These are phyloP conservation scores for Pammene fasciana DNA, from an alignment of 2,888 invertebrate genomes.

Conservation along the genomic window DNA sequence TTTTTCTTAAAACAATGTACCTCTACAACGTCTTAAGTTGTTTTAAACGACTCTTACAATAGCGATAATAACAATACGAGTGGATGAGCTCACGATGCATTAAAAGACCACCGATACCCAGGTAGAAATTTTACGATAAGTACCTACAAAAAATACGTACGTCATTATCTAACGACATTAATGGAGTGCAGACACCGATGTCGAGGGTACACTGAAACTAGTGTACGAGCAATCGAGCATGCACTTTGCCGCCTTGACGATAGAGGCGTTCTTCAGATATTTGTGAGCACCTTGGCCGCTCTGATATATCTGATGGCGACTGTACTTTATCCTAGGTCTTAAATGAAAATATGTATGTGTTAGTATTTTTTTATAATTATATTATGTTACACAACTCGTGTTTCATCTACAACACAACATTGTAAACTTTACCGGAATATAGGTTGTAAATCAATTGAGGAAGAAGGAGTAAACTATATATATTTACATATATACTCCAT, in stretches of 20 bases:
- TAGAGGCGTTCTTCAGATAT: too few species aligned
- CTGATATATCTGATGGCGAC: too few species aligned
- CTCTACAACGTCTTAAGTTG: not conserved
- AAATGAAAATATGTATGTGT: too few species aligned
- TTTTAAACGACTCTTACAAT: conserved; percentile 3
- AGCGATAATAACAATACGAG: conserved; percentile 6
- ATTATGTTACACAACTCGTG: too few species aligned
- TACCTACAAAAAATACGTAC: conserved; percentile 11
- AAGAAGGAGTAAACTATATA: too few species aligned
- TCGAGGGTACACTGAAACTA: not conserved
- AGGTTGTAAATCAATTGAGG: too few species aligned
- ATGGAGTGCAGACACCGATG: conserved; percentile 8
- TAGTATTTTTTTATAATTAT: too few species aligned
- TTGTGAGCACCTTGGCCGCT: too few species aligned
- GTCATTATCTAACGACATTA: conserved; percentile 8
- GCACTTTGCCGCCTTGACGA: too few species aligned
- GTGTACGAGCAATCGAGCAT: not conserved
- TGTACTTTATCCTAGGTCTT: too few species aligned
- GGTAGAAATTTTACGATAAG: conserved; percentile 18
- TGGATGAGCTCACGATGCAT: conserved; percentile 11
- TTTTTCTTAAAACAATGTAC: not conserved
- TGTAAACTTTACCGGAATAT: not conserved
- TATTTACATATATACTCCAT: too few species aligned
- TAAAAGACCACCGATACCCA: conserved; percentile 10
- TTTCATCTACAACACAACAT: too few species aligned